phyloP scores from a whole-genome alignment of 2,888 invertebrate species.

The Dinocampus coccinellae region DNA sequence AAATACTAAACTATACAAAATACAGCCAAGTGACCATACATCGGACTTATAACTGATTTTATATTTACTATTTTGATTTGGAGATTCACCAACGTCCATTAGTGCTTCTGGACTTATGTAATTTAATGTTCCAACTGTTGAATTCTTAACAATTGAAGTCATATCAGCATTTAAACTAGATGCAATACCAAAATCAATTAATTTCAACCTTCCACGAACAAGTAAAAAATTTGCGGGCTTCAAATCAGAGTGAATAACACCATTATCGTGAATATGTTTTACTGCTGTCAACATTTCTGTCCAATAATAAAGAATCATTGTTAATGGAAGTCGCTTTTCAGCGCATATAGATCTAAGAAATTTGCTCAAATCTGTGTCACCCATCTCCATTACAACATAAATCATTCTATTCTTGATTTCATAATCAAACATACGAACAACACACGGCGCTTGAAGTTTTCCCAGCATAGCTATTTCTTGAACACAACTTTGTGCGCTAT shows the following conservation, averaged over 20 bases:
- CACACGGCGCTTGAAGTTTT: constrained; percentile 85
- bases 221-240: constrained; percentile 97
- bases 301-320: constrained; percentile 90
- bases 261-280: constrained; percentile 89
- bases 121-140: constrained; percentile 89
- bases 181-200: constrained; percentile 98
- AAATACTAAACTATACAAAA: constrained; percentile 92
- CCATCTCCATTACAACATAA: constrained; percentile 92
- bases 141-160: constrained; percentile 88
- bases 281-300: constrained; percentile 94
- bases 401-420: constrained; percentile 74
- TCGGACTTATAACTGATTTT: constrained; percentile 81
- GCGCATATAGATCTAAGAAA: constrained; percentile 74
- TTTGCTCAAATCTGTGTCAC: constrained; percentile 88
- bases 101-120: constrained; percentile 97
- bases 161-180: constrained; percentile 88
- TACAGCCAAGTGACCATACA: constrained; percentile 98
- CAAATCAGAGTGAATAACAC: constrained; percentile 96
- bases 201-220: constrained; percentile 86
- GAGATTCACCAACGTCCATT: constrained; percentile 73
- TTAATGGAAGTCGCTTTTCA: constrained; percentile 75
- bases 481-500: constrained; percentile 82
- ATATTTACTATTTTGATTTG: constrained; percentile 59
- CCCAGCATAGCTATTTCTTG: constrained; percentile 90
- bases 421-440: constrained; percentile 88